A percentile compares a stretch with the other conserved stretches of the same genome.
Conservation (phyloP, 2,888 invertebrate genomes). For the Ryuthela nishihirai region DNA sequence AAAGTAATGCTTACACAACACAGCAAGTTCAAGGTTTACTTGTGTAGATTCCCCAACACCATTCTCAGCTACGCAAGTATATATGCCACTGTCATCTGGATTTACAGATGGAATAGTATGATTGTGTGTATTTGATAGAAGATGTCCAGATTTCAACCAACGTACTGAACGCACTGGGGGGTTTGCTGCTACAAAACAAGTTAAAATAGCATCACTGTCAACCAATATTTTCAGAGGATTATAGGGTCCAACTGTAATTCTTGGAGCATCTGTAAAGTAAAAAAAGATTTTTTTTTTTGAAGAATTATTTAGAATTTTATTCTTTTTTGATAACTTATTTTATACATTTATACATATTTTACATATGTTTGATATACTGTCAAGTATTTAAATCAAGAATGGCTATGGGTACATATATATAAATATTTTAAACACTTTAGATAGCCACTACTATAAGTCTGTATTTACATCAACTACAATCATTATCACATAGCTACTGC, state of each 20-base stretch:
- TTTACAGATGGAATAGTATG: slow-evolving; percentile 42
- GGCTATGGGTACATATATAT: no score
- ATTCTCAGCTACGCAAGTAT: slow-evolving; percentile 43
- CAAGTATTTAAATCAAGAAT: no score
- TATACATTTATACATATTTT: no score
- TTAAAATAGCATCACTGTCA: slow-evolving; percentile 76
- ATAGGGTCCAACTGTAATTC: slow-evolving; percentile 85
- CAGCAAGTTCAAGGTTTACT: slow-evolving; percentile 34
- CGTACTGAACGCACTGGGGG: slow-evolving; percentile 77
- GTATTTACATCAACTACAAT: no score
- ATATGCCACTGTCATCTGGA: slow-evolving; percentile 42
- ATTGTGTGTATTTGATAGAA: slow-evolving; percentile 65
- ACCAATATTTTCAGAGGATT: slow-evolving; percentile 85
- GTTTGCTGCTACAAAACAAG: slow-evolving; percentile 86
- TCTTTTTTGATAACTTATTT: no score
- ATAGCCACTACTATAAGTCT: no score
- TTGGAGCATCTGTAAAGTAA: slow-evolving; percentile 71
- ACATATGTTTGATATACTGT: no score
- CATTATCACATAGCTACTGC: no score
- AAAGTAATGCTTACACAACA: slow-evolving; percentile 27
- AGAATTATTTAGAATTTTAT: no score
- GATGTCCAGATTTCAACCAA: slow-evolving; percentile 82
- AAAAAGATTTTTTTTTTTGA: no score
- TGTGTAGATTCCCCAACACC: slow-evolving; percentile 40
- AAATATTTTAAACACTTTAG: no score